Evolutionary conservation across 1,140 invertebrate genomes (phyloP).

Genomic region (Drosophila tsacasi): DNA sequence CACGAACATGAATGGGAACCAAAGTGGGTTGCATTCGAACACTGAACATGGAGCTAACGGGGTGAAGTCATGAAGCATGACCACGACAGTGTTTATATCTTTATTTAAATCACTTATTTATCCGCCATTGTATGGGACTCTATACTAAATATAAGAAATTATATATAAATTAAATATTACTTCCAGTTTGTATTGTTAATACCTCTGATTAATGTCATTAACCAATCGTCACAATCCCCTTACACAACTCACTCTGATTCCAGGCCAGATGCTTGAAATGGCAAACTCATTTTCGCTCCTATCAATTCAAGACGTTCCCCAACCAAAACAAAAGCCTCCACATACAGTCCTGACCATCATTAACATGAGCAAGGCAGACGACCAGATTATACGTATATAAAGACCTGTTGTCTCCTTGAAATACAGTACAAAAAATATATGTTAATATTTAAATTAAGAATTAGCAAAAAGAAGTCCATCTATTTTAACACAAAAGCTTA

Average conservation of each 20-base stretch:
- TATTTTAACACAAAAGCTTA: not conserved
- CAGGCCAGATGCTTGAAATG: constrained; percentile 12
- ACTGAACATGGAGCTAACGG: constrained; percentile 26
- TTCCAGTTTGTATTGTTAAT: not conserved
- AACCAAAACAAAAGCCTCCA: constrained; percentile 33
- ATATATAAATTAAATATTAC: not conserved
- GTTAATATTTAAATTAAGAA: not conserved
- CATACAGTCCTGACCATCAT: constrained; percentile 23
- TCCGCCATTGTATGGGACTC: not conserved
- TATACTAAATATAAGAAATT: not conserved
- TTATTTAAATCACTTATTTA: not conserved
- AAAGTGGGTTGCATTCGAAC: constrained; percentile 30
- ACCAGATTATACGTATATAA: constrained; percentile 6
- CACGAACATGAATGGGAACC: constrained; percentile 38
- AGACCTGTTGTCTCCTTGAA: constrained; percentile 31
- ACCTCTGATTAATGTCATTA: not conserved
- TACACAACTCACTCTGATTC: not conserved
- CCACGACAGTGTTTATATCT: not conserved
- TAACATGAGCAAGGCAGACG: constrained; percentile 32
- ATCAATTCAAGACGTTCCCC: constrained; percentile 39
- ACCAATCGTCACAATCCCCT: constrained; percentile 6
- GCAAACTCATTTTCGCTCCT: constrained; percentile 37
- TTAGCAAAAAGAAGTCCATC: not conserved
- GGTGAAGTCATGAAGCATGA: constrained; percentile 6
- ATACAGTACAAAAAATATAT: constrained; percentile 3